A percentile compares a stretch with the other conserved stretches of the same genome.
These are phyloP conservation scores for Ecdyonurus torrentis DNA, from an alignment of 2,888 invertebrate genomes.

Conservation along the genomic window DNA sequence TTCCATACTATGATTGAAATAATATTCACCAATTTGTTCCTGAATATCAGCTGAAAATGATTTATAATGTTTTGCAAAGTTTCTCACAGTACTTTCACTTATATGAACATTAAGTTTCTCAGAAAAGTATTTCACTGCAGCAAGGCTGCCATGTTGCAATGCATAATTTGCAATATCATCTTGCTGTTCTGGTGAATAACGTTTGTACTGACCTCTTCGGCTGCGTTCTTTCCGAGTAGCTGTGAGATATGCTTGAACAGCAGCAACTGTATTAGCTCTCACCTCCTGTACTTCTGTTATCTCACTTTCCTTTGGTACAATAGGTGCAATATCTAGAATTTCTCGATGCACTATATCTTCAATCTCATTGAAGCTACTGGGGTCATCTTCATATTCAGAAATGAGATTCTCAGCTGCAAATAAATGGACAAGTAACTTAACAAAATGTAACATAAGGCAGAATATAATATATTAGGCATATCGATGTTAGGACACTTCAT, in stretches of 20 bases:
- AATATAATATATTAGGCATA: too few relatives aligned
- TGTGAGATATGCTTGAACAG: constrained; percentile 17
- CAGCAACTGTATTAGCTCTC: constrained; percentile 17
- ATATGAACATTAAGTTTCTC: constrained; percentile 17
- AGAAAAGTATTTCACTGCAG: constrained; percentile 17
- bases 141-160: constrained; percentile 16
- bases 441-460: too few relatives aligned
- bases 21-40: constrained; percentile 18
- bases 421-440: background rate
- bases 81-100: constrained; percentile 19
- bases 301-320: constrained; percentile 7
- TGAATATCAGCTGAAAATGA: constrained; percentile 16
- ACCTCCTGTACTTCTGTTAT: constrained; percentile 10
- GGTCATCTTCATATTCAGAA: background rate
- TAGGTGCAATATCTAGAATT: background rate
- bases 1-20: constrained; percentile 16
- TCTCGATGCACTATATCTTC: background rate
- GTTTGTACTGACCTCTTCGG: constrained; percentile 19
- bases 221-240: constrained; percentile 17
- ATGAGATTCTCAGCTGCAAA: constrained; percentile 10
- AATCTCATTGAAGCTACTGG: background rate
- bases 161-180: constrained; percentile 20
- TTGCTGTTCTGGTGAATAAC: constrained; percentile 17
- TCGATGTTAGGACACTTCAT: too few relatives aligned
- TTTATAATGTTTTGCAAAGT: constrained; percentile 18